phyloP scores from a whole-genome alignment of 1,140 invertebrate genomes.

The Cydia strobilella region DNA sequence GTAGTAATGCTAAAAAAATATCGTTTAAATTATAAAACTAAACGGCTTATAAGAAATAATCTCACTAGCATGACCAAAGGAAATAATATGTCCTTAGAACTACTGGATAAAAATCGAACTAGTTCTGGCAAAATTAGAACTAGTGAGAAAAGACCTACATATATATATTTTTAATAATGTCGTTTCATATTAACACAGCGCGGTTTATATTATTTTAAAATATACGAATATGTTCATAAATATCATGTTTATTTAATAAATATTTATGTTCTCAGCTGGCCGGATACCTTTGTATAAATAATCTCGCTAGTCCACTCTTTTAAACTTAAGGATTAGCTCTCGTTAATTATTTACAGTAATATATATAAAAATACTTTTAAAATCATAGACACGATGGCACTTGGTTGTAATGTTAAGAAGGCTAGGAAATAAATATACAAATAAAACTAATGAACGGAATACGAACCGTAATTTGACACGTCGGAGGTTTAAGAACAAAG shows the following conservation, averaged over 20 bases:
- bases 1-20: no score
- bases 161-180: neutral
- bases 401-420: slow-evolving; percentile 66
- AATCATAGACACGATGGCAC: slow-evolving; percentile 74
- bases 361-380: slow-evolving; percentile 73
- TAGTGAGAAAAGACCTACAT: slow-evolving; percentile 5
- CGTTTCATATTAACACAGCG: slow-evolving; percentile 3
- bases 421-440: slow-evolving; percentile 41
- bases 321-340: slow-evolving; percentile 52
- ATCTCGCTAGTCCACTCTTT: slow-evolving; percentile 59
- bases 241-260: slow-evolving; percentile 23
- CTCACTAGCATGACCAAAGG: neutral
- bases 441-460: slow-evolving; percentile 38
- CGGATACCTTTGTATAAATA: slow-evolving; percentile 59
- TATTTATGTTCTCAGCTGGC: slow-evolving; percentile 49
- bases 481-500: slow-evolving; percentile 45
- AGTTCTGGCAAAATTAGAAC: neutral
- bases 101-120: neutral
- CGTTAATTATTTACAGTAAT: slow-evolving; percentile 69
- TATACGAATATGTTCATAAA: slow-evolving; percentile 37
- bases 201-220: slow-evolving; percentile 32
- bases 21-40: no score
- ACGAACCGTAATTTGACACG: slow-evolving; percentile 47
- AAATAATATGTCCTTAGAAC: neutral
- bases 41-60: neutral